Evolutionary conservation across 1,140 invertebrate genomes (phyloP).

Genomic region (Panagrolaimus sp.): DNA sequence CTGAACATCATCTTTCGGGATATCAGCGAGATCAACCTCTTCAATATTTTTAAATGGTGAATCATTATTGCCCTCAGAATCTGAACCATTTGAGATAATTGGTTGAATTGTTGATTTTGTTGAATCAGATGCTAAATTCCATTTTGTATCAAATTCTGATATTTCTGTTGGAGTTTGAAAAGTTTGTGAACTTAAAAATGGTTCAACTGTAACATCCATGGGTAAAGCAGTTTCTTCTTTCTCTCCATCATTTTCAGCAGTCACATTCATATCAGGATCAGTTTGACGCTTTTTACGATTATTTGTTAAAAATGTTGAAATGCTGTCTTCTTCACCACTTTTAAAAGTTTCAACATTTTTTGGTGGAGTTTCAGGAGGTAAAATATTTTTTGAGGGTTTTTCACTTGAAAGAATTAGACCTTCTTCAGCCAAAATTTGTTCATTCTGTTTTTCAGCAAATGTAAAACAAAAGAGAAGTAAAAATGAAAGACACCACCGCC

Average conservation of each 20-base stretch:
- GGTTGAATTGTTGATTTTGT: not conserved
- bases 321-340: not conserved
- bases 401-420: not conserved
- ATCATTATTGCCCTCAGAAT: too few relatives aligned
- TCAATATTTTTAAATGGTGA: too few relatives aligned
- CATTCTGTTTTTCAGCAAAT: not conserved
- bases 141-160: not conserved
- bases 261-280: too few relatives aligned
- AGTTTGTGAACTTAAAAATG: too few relatives aligned
- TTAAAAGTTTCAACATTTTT: conserved; percentile 3
- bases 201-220: not conserved
- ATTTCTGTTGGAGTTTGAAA: not conserved
- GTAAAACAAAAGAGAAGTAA: not conserved
- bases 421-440: not conserved
- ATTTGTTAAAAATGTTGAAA: not conserved
- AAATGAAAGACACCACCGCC: not conserved
- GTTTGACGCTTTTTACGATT: not conserved
- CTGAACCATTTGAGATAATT: too few relatives aligned
- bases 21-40: not conserved
- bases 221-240: not conserved
- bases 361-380: not conserved
- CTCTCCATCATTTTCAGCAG: not conserved
- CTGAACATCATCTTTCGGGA: not conserved
- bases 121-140: not conserved
- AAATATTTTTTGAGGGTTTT: not conserved